A percentile compares a stretch with the other conserved stretches of the same genome.
Evolutionary conservation across 2,888 invertebrate species (phyloP).

Genomic region (Coelopa pilipes): DNA sequence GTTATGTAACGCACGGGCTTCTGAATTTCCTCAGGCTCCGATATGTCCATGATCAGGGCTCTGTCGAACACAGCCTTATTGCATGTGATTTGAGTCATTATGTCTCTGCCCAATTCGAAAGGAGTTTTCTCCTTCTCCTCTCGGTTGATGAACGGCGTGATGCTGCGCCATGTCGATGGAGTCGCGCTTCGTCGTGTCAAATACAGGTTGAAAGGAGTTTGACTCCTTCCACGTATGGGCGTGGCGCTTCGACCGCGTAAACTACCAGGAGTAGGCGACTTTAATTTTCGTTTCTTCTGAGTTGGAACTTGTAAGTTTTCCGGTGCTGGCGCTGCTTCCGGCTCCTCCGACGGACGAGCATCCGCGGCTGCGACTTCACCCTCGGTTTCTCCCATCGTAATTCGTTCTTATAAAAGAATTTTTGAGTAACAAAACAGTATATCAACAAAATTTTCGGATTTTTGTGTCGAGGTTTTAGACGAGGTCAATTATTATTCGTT

Average conservation of each 20-base stretch:
- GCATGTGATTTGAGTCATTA: slow-evolving; percentile 62
- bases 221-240: slow-evolving; percentile 65
- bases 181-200: slow-evolving; percentile 65
- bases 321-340: slow-evolving; percentile 59
- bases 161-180: slow-evolving; percentile 66
- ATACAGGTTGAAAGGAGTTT: slow-evolving; percentile 64
- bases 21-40: slow-evolving; percentile 61
- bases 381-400: slow-evolving; percentile 64
- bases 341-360: slow-evolving; percentile 57
- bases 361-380: slow-evolving; percentile 60
- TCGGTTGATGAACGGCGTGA: slow-evolving; percentile 66
- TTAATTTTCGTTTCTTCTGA: slow-evolving; percentile 63
- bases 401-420: slow-evolving; percentile 54
- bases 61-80: slow-evolving; percentile 67
- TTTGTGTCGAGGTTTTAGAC: slow-evolving; percentile 39
- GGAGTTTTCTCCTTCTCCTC: slow-evolving; percentile 67
- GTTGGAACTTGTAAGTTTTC: slow-evolving; percentile 63
- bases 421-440: slow-evolving; percentile 45
- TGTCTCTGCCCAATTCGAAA: slow-evolving; percentile 65
- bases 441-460: slow-evolving; percentile 50
- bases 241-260: slow-evolving; percentile 66
- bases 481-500: slow-evolving; percentile 42
- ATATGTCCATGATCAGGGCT: slow-evolving; percentile 66
- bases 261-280: slow-evolving; percentile 65
- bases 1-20: slow-evolving; percentile 67